These are phyloP conservation scores for Gallinago solitaria DNA, from an alignment of 2,797 vertebrate species.

Conservation along the genomic window DNA sequence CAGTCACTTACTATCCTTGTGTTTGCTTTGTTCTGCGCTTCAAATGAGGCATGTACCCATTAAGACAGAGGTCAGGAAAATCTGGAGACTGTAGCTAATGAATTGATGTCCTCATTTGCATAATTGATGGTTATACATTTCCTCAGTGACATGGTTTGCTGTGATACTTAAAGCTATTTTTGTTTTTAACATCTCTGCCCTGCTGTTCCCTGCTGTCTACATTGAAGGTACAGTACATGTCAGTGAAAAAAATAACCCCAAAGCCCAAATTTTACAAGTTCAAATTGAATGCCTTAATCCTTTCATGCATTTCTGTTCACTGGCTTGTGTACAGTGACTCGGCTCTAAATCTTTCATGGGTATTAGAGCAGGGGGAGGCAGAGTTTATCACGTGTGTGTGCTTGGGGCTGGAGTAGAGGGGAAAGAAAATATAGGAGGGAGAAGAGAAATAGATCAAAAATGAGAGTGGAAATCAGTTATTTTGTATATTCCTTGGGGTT, in stretches of 20 bases:
- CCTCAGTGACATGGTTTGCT: slow-evolving; percentile 32
- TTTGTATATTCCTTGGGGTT: background rate
- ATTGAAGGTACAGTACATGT: background rate
- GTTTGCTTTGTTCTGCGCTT: slow-evolving; percentile 18
- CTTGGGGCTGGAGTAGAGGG: background rate
- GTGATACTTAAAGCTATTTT: slow-evolving; percentile 45
- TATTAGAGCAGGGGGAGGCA: background rate
- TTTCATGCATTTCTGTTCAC: slow-evolving; percentile 40
- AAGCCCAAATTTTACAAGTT: slow-evolving; percentile 39
- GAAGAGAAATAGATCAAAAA: slow-evolving; percentile 5
- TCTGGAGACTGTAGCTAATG: slow-evolving; percentile 53
- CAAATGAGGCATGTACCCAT: slow-evolving; percentile 21
- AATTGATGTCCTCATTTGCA: slow-evolving; percentile 54
- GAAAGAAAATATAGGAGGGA: background rate
- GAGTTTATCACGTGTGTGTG: background rate
- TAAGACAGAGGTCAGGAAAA: slow-evolving; percentile 59
- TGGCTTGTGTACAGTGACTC: slow-evolving; percentile 39
- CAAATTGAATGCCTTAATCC: slow-evolving; percentile 25
- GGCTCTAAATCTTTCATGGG: background rate
- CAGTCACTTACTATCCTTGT: background rate
- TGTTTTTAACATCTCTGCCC: slow-evolving; percentile 9
- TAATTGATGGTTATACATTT: slow-evolving; percentile 50
- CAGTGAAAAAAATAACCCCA: background rate
- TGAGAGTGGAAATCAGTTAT: background rate
- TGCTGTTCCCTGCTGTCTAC: background rate